Percentiles rank a stretch among this genome's conserved stretches.
Evolutionary conservation across 2,113 vertebrate genomes (phyloP).

Genomic region (Nannospalax galili): DNA sequence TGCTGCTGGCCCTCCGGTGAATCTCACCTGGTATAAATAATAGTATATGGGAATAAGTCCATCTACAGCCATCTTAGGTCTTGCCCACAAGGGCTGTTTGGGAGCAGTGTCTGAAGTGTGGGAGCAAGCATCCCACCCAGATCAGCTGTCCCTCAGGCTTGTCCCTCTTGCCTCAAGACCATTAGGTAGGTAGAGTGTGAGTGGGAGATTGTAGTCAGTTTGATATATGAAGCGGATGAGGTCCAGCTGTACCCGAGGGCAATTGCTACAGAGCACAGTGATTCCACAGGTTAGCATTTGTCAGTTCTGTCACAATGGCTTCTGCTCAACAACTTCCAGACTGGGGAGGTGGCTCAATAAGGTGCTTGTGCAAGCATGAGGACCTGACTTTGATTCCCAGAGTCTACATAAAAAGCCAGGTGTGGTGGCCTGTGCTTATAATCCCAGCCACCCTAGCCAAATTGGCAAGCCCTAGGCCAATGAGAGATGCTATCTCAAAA

Average conservation of each 20-base stretch:
- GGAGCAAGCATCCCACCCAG: not conserved
- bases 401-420: not conserved
- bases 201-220: not conserved
- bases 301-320: not conserved
- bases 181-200: not conserved
- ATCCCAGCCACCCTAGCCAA: not conserved
- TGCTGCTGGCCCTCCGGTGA: not conserved
- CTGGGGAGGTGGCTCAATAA: not conserved
- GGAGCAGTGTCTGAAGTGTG: not conserved
- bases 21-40: not conserved
- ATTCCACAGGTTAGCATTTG: not conserved
- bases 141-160: not conserved
- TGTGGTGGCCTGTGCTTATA: not conserved
- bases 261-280: not conserved
- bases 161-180: not conserved
- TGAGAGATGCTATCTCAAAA: not conserved
- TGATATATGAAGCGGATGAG: not conserved
- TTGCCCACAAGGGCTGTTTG: not conserved
- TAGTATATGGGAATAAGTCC: too few relatives aligned
- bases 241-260: not conserved
- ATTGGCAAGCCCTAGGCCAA: not conserved
- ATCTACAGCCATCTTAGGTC: not conserved
- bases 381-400: not conserved
- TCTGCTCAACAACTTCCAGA: not conserved
- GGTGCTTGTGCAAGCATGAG: not conserved